Evolutionary conservation across 1,140 invertebrate species (phyloP).

Genomic region (Onthophagus taurus): DNA sequence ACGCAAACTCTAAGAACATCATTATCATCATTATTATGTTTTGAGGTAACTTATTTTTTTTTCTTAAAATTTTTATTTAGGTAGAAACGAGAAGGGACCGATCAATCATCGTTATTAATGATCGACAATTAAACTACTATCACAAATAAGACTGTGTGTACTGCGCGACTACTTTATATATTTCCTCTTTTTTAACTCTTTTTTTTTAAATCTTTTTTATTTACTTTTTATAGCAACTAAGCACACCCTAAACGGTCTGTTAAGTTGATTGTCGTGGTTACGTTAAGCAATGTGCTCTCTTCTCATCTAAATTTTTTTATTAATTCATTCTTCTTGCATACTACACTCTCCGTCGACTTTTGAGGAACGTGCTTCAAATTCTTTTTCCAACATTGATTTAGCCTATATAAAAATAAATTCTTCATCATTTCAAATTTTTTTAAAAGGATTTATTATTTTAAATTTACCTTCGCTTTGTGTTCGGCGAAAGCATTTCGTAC

Average conservation of each 20-base stretch:
- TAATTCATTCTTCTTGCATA: constrained; percentile 10
- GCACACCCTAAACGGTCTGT: constrained; percentile 8
- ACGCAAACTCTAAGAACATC: too few relatives aligned
- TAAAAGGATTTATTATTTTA: background rate
- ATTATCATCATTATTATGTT: too few relatives aligned
- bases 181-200: too few relatives aligned
- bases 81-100: too few relatives aligned
- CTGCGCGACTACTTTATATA: constrained; percentile 9
- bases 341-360: constrained; percentile 30
- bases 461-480: constrained; percentile 57
- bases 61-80: too few relatives aligned
- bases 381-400: constrained; percentile 30
- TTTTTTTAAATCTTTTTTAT: constrained; percentile 4
- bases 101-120: constrained; percentile 6
- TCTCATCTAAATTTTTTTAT: background rate
- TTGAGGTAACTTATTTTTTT: too few relatives aligned
- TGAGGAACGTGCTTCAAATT: constrained; percentile 33
- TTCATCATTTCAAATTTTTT: too few relatives aligned
- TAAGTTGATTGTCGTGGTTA: constrained; percentile 15
- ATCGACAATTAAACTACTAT: constrained; percentile 14
- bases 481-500: constrained; percentile 58
- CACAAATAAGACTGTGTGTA: constrained; percentile 14
- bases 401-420: constrained; percentile 24
- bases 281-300: background rate
- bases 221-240: constrained; percentile 7